A percentile compares a stretch with the other conserved stretches of the same genome.
These are phyloP conservation scores for Pseudonaja textilis DNA, from an alignment of 2,113 vertebrate species.

Conservation along the genomic window DNA sequence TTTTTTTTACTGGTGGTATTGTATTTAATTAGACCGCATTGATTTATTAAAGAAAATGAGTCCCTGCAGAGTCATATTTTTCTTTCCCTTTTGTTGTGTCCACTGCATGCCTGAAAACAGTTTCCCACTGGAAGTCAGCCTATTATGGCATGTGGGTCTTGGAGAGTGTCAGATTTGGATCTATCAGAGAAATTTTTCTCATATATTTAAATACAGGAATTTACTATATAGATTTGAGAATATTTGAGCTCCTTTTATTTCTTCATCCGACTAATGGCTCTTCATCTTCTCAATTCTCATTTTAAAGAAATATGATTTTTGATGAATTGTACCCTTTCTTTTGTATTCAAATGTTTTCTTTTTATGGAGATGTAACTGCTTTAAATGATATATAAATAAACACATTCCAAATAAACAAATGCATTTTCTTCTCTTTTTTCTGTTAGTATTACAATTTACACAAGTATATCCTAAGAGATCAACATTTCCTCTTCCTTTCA, in stretches of 20 bases:
- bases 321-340: not conserved
- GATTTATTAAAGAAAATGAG: not conserved
- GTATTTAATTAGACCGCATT: not conserved
- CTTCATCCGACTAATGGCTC: not conserved
- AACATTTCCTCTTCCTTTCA: not conserved
- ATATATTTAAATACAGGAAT: not conserved
- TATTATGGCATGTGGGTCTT: not conserved
- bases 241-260: not conserved
- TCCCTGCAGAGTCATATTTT: not conserved
- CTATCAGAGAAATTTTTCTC: not conserved
- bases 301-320: not conserved
- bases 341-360: not conserved
- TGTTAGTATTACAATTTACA: not conserved
- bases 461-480: not conserved
- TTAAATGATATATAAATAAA: not conserved
- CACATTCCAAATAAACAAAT: not conserved
- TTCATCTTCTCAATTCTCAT: not conserved
- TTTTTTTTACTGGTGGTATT: not conserved
- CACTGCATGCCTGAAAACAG: not conserved
- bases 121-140: not conserved
- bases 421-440: slow-evolving; percentile 2
- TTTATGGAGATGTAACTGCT: not conserved
- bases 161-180: not conserved
- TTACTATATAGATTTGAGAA: not conserved
- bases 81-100: not conserved